Base-by-base conservation (phyloP, 1,140 invertebrate species). In the Stenopsyche tienmushanensis region DNA sequence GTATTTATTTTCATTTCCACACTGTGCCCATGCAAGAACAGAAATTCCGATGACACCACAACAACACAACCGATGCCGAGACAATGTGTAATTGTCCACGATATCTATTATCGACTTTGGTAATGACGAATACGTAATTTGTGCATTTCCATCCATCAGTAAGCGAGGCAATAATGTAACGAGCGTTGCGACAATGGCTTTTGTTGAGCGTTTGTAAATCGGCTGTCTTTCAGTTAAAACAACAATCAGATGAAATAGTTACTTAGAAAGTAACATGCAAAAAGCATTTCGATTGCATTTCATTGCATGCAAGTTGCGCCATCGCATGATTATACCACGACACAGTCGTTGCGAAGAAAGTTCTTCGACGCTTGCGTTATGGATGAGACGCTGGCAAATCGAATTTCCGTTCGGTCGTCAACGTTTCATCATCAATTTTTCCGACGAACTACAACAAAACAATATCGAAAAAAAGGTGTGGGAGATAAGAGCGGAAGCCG, bases 221-320 rank as follows among this genome's bases (percentile, higher is more conserved):
- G 2, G 53, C 58, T 68, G 66, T 68, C 66, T 68, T 68, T 68
- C 66, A 60, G 47, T 54, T 68, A 68, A 68, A 68, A 64, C 60
- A 68, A 64, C 60, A 60, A 64, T 64, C 62, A 47, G 66, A 68
- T 68, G 62, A 68, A 68, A 68, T 68, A 55, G 59, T 58, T 60
- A 47, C 60, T 29, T 64, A 65, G 67, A 64, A 65, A 69, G 67
- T 54, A 69, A 65, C 63, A 69, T 62, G 67, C 62, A 65, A 65
- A 69, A 67, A 68, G 55, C 57, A 44, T 64, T 60, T 64, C 62
- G 60, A 67, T 63, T 67, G 65, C n/a, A n/a, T n/a, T n/a, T n/a
- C n/a, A n/a, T n/a, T n/a, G n/a, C 65, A 67, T 53, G 50, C 24
- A 24, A 23, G 52, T 65, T 69, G 55, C 66, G 52, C 20, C 59